Evolutionary conservation across 2,888 invertebrate species (phyloP), one percentile per base, ranked within the genome.

Genomic region (Acanthosoma haemorrhoidale): DNA sequence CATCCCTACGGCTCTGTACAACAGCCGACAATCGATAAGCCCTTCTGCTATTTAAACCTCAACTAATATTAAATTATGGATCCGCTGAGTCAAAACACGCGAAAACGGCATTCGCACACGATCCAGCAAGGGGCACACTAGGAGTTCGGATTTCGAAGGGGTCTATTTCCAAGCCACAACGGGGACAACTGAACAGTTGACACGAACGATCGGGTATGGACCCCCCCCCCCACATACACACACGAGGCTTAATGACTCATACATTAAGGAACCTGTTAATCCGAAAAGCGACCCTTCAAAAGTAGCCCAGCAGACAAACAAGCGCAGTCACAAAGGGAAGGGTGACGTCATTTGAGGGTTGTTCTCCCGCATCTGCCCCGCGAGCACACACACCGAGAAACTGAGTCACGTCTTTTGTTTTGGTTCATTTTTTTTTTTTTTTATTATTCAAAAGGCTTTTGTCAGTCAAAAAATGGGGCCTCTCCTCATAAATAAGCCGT

Each of bases 401-500:
- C 51, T 51, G 51, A 51, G 51, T 51, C 51, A 51, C n/a, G 51
- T 51, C 51, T 51, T 51, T 51, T 51, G 51, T 51, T 51, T 51
- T 51, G 51, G n/a, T n/a, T n/a, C n/a, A n/a, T n/a, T n/a, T n/a
- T n/a, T n/a, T n/a, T 51, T 51, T 51, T 32, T 51, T 51, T 51
- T 25, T 25, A 51, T 25, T 21, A 21, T 51, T 43, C 29, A 21
- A n/a, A 51, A 51, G n/a, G n/a, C 51, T n/a, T 25, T 51, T 51
- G 51, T 51, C 51, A 51, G 29, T 51, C 51, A 51, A 51, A 51
- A 51, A 25, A 21, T 43, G 18, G 13, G 21, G 18, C 43, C 21
- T 11, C 21, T 21, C 6, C 43, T 4, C 25, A 51, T 51, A 25
- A 51, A 25, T n/a, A 25, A 51, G 25, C 51, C 51, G 25, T 29